Percentiles rank a stretch among this genome's conserved stretches.
Evolutionary conservation across 2,888 invertebrate genomes (phyloP).

Genomic region (Acronicta alni): DNA sequence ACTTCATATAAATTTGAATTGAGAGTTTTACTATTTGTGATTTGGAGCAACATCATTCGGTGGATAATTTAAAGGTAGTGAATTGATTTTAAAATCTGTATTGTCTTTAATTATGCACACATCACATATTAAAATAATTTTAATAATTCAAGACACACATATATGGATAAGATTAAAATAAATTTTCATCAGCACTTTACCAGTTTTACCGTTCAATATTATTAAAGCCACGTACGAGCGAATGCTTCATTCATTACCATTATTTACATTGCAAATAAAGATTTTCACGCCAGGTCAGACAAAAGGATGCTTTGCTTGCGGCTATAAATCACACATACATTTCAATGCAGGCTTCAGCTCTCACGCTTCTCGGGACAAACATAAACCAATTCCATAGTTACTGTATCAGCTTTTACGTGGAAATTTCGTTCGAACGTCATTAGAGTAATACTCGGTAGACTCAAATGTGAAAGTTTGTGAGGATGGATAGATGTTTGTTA

Average conservation of each 20-base stretch:
- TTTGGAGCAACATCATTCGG: too few relatives aligned
- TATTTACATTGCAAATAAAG: constrained; percentile 41
- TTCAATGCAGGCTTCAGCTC: constrained; percentile 20
- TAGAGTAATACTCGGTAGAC: not conserved
- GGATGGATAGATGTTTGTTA: too few relatives aligned
- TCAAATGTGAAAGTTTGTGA: too few relatives aligned
- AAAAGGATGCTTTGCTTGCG: constrained; percentile 15
- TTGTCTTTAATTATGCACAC: too few relatives aligned
- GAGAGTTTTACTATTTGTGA: not conserved
- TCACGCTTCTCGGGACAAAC: constrained; percentile 18
- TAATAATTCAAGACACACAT: not conserved
- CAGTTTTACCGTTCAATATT: constrained; percentile 6
- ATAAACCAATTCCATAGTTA: constrained; percentile 23
- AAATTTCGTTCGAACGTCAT: constrained; percentile 19
- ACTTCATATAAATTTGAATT: not conserved
- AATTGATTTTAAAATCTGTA: too few relatives aligned
- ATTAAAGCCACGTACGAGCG: constrained; percentile 18
- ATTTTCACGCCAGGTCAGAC: constrained; percentile 11
- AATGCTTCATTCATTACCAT: constrained; percentile 35
- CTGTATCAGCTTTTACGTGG: not conserved
- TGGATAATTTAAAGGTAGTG: too few relatives aligned
- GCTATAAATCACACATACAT: constrained; percentile 17
- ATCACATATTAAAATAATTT: not conserved
- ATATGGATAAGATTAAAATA: not conserved
- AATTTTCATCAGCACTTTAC: constrained; percentile 5